Evolutionary conservation across 2,888 invertebrate genomes (phyloP).

Genomic region (Capitulum mitella): DNA sequence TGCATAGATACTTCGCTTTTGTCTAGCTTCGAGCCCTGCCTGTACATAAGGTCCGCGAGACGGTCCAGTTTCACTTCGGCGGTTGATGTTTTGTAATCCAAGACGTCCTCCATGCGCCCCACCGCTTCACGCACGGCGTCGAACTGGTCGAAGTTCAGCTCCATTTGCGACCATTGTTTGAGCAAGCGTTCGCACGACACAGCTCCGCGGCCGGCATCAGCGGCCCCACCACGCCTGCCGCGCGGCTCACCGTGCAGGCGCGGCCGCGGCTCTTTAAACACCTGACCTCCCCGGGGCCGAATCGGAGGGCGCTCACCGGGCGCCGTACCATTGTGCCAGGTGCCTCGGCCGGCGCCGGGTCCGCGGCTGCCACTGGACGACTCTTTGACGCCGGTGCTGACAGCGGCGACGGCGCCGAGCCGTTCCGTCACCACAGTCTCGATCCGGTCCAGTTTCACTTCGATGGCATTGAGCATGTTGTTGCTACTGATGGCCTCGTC

Average conservation of each 20-base stretch:
- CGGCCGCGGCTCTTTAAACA: background rate
- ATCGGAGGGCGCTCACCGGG: no score
- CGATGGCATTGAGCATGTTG: constrained; percentile 22
- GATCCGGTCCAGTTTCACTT: constrained; percentile 11
- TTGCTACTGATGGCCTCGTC: constrained; percentile 21
- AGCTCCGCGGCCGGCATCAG: background rate
- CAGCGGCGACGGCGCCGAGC: no score
- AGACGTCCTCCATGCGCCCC: constrained; percentile 1
- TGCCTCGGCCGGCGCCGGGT: background rate
- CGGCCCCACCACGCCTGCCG: background rate
- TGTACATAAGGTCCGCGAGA: background rate
- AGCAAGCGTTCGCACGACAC: background rate
- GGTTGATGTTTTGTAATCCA: background rate
- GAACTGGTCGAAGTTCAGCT: constrained; percentile 13
- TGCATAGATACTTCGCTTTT: background rate
- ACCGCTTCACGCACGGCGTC: background rate
- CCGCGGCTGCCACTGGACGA: no score
- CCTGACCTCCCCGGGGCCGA: background rate
- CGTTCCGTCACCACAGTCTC: background rate
- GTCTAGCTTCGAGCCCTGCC: background rate
- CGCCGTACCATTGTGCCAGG: no score
- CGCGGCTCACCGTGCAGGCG: background rate
- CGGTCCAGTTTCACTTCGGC: background rate
- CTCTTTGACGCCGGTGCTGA: no score
- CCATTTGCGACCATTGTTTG: constrained; percentile 13